Base-by-base conservation (phyloP, 2,888 invertebrate species). In the Azorinus chamasolen region DNA sequence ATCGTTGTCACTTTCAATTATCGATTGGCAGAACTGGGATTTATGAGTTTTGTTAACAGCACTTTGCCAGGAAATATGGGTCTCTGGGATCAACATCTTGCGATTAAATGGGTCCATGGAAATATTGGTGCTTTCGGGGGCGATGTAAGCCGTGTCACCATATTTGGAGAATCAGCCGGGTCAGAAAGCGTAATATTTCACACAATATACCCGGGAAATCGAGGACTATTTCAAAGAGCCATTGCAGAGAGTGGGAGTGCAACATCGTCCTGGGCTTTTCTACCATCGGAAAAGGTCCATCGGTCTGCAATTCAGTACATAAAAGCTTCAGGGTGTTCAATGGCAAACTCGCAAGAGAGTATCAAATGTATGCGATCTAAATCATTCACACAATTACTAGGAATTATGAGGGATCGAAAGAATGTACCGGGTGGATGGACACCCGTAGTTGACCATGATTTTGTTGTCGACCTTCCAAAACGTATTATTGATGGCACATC, bases 131-230 rank as follows among this genome's bases (percentile, higher is more conserved):
- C 74, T 0, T 87, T 88, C 57, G 83, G 83, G 51, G 86, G 85
- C 0, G 85, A 89, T 65, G 48, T 72, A 2, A 50, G 62, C 16
- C 55, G 39, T 8, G 73, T 89, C 3, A 85, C 88, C 1, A 46
- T 89, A 22, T 85, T 82, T 53, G 89, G 89, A 12, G 83, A 87
- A 55, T 87, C 87, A 32, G 89, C 88, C 8, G 89, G 89, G 0
- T 84, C 79, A 6, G 73, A 73, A 2, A 75, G 81, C 63, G 85
- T 79, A 1, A 61, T 73, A 14, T 69, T 81, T 37, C 84, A 87
- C 6, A 70, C 82, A 10, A 25, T 84, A 8, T 83, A 82, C 43
- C 85, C 84, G 8, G 55, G 61, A 25, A 83, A 76, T 59, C n/a
- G n/a, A n/a, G n/a, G n/a, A n/a, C n/a, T n/a, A n/a, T n/a, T n/a